Base-by-base conservation (phyloP, 2,888 invertebrate species). In the Cabera pusaria region DNA sequence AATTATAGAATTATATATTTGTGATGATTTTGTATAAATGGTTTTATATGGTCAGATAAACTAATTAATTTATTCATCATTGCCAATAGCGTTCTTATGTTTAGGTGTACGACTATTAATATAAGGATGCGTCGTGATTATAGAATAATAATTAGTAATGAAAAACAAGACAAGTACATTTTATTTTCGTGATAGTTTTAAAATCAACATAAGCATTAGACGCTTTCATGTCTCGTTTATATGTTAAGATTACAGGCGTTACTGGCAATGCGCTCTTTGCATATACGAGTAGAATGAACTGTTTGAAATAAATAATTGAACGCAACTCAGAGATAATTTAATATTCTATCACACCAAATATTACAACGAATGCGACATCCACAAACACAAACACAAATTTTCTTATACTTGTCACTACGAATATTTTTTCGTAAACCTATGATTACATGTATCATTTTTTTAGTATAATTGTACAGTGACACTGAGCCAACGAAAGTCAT, bases 11-110 rank as follows among this genome's bases (percentile, higher is more conserved):
- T 33, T 43, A 49, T 42, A 49, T 44, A 38, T 49, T 45, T 48
- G 43, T 47, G 43, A 41, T 42, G 31, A 45, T 48, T 49, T 52
- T 49, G 41, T 42, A 44, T 41, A 41, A 31, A 42, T 44, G 12
- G 45, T 48, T 42, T 42, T 49, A 40, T 49, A 48, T 23, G 34
- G 41, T 31, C 38, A 26, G 4, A 24, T 25, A 35, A 28, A 24
- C 19, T 32, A 36, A 32, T 40, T 39, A 39, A 31, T 45, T 48
- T 37, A 44, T 32, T 42, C 34, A 45, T 38, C 41, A 52, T 48
- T 42, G 50, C 48, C 50, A 49, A 49, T 52, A 52, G 49, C 44
- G 41, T 41, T 44, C 39, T 49, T 52, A 52, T 46, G 49, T 52
- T 52, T 46, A 42, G 46, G 29, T 37, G 36, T 46, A 49, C 35